Evolutionary conservation across 2,888 invertebrate species (phyloP), one percentile per base, ranked within the genome.

Genomic region (Conchocele bisecta): DNA sequence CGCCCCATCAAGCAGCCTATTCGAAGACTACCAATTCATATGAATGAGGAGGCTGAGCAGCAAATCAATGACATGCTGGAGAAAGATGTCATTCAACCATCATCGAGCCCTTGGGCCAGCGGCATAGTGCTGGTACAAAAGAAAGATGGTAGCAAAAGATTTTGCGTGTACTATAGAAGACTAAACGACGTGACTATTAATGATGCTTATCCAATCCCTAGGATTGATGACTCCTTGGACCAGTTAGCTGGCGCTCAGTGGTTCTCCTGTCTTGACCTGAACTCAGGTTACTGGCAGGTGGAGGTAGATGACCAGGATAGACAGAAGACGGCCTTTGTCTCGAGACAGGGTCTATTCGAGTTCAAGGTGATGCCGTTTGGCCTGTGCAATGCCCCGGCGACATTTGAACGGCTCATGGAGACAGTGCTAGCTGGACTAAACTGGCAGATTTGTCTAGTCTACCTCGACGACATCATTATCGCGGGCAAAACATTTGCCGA

Each of bases 1-100:
- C 28, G 31, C 11, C 74, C 74, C 29, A 60, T 77, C 15, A 69
- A 70, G 63, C 73, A 72, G 22, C 70, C 73, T 9, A 33, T 58
- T n/a, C 48, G 74, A 2, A 37, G 70, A 33, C 7, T 65, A 6
- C 75, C 71, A 33, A 37, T 66, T 31, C 59, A 60, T 24, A 7
- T 31, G 22, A 31, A 39, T 13, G 33, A 26, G 15, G 56, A 63
- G n/a, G 31, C 31, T 9, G 48, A 48, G 28, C n/a, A 48, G 17
- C 48, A 48, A 15, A 48, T 48, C 28, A 31, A 48, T 48, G 28
- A 48, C 15, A 48, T 48, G 48, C 17, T 48, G 31, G 28, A 48
- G 29, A 3, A 31, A 48, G 29, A 42, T n/a, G 57, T 73, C 2
- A 66, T 69, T 20, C 57, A 69, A 33, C 67, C 74, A 20, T 66